These are phyloP conservation scores for Physella acuta DNA, from an alignment of 1,140 invertebrate species.

Conservation along the genomic window DNA sequence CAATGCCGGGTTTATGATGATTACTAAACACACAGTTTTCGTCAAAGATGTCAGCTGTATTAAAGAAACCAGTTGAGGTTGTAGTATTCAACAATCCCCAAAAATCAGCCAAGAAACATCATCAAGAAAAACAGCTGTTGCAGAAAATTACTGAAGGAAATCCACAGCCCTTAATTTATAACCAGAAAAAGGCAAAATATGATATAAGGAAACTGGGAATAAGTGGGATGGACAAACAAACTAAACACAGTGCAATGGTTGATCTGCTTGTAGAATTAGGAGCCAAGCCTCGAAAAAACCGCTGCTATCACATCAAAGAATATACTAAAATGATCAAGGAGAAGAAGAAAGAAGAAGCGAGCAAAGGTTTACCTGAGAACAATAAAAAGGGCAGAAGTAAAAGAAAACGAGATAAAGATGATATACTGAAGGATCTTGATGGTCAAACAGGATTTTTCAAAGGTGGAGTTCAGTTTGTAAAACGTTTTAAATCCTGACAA, in stretches of 20 bases:
- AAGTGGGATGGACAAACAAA: conserved; percentile 3
- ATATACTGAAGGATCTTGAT: conserved; percentile 12
- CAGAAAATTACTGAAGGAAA: too few species aligned
- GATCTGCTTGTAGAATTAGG: conserved; percentile 11
- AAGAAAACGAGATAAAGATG: conserved; percentile 14
- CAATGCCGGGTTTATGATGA: too few species aligned
- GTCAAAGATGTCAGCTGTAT: too few species aligned
- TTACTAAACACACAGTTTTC: too few species aligned
- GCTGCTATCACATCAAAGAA: conserved; percentile 9
- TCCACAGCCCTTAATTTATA: not conserved
- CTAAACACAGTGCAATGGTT: conserved; percentile 4
- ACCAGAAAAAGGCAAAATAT: conserved; percentile 9
- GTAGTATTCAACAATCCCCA: too few species aligned
- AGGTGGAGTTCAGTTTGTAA: conserved; percentile 20
- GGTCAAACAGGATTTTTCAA: conserved; percentile 18
- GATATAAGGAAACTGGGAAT: conserved; percentile 14
- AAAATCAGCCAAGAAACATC: too few species aligned
- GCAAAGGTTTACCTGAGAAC: too few species aligned
- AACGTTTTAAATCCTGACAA: conserved; percentile 5
- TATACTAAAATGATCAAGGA: conserved; percentile 5
- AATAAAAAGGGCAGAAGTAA: too few species aligned
- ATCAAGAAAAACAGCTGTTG: too few species aligned
- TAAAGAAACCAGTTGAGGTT: too few species aligned
- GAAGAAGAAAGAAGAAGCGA: conserved; percentile 1
- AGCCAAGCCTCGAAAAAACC: conserved; percentile 7